These are phyloP conservation scores for Mystacornis crossleyi DNA, from an alignment of 2,113 vertebrate genomes.

Conservation along the genomic window DNA sequence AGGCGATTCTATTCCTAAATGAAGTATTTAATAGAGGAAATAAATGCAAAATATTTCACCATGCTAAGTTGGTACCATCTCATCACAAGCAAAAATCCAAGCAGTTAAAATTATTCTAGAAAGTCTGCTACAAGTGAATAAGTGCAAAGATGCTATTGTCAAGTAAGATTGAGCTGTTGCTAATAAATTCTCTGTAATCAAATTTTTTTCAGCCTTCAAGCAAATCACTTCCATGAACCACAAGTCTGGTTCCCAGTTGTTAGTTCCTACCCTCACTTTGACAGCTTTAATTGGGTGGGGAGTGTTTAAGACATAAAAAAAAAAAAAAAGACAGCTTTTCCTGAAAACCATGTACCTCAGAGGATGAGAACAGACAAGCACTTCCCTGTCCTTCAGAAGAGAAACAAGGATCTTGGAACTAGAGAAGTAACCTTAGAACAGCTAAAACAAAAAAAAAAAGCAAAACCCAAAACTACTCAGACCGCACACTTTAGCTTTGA, in stretches of 20 bases:
- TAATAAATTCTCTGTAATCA: not conserved
- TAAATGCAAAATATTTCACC: not conserved
- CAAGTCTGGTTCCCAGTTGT: not conserved
- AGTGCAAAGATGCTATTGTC: not conserved
- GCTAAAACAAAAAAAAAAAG: not conserved
- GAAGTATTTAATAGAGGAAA: not conserved
- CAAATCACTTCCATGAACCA: not conserved
- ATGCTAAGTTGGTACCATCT: not conserved
- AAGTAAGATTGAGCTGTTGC: not conserved
- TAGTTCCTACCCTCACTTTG: not conserved
- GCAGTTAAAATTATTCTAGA: not conserved
- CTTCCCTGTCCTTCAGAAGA: not conserved
- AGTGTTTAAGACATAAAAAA: not conserved
- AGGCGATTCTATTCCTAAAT: not conserved
- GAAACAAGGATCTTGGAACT: not conserved
- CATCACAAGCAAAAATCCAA: not conserved
- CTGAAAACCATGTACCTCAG: not conserved
- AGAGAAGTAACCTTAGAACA: fast-evolving
- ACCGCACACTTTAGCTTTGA: not conserved
- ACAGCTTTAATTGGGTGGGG: fast-evolving
- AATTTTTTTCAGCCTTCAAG: not conserved
- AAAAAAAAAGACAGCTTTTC: not conserved
- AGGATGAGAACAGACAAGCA: not conserved
- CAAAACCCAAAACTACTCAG: not conserved
- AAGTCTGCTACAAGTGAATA: not conserved